Evolutionary conservation across 2,797 vertebrate genomes (phyloP), one percentile per base, ranked within the genome.

Genomic region (Amazona ochrocephala): DNA sequence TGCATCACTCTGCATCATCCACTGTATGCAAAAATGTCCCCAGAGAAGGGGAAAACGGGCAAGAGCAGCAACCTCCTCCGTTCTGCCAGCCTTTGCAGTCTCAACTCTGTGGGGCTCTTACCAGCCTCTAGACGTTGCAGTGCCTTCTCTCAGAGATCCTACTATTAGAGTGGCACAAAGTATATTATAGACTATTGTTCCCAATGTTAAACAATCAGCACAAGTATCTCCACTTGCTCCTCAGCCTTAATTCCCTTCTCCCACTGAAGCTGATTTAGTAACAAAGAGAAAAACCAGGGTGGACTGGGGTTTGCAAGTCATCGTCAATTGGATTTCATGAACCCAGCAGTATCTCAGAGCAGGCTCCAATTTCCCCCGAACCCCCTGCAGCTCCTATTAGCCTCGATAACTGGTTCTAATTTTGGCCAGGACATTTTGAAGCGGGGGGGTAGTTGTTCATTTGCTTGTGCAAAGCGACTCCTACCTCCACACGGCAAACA

Each of bases 381-480:
- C 89, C 78, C 83, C 88, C 90, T 73, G 56, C 68, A 78, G 53
- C 73, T 83, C 88, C 82, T 8, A n/a, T 94, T 79, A 92, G 78
- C 87, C 86, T 84, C 12, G 2, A 89, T 66, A 91, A 83, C 62
- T 27, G 42, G 37, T 92, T 92, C 87, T 94, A 71, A 86, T 94
- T 96, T 77, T 75, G 79, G 64, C 74, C 86, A 78, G 62, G 80
- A 72, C 67, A 34, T 89, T 90, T 79, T 50, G 64, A 54, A 54
- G 17, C 16, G 9, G 30, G 34, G 23, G 18, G n/a, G 5, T 2
- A 8, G 16, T 24, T 5, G 2, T 17, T 75, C 32, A 11, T 86
- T 72, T 60, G 51, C 77, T 73, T 32, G 39, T 72, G 78, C 64
- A 48, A 68, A 91, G 72, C 3, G 8, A 47, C 78, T 88, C 65